Percentiles rank a stretch among this genome's conserved stretches.
Conservation (phyloP, 1,140 invertebrate species). For the Helicoverpa zea region DNA sequence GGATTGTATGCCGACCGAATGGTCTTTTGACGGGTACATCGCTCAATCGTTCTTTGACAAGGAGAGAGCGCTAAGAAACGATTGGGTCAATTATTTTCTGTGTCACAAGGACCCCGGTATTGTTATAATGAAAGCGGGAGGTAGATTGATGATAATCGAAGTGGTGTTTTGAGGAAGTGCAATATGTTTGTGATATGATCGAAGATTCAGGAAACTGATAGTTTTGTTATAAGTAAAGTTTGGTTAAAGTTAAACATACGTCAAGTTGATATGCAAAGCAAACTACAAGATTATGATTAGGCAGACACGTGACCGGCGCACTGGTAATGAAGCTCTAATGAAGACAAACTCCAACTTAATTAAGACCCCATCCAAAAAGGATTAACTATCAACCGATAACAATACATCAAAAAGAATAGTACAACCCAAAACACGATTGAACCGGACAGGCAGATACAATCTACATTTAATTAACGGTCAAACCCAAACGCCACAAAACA, state of each 20-base stretch:
- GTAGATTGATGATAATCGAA: constrained; percentile 39
- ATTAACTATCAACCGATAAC: constrained; percentile 49
- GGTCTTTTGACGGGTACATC: constrained; percentile 81
- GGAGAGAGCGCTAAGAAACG: constrained; percentile 67
- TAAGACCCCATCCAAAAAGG: constrained; percentile 42
- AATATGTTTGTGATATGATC: too few relatives aligned
- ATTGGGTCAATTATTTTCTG: constrained; percentile 77
- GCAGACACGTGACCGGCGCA: background rate
- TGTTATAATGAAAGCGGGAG: constrained; percentile 36
- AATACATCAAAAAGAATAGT: constrained; percentile 64
- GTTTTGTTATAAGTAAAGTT: background rate
- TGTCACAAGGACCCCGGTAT: constrained; percentile 51
- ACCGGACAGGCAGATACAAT: constrained; percentile 74
- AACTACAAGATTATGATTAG: background rate
- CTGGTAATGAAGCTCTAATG: constrained; percentile 10
- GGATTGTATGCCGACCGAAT: constrained; percentile 80
- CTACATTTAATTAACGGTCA: constrained; percentile 84
- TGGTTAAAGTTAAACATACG: background rate
- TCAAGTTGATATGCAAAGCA: background rate
- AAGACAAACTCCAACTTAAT: constrained; percentile 25
- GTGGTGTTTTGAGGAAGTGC: background rate
- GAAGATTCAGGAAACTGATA: too few relatives aligned
- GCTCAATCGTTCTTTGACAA: constrained; percentile 81
- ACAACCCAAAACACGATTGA: constrained; percentile 74
- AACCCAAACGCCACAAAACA: constrained; percentile 81